These are phyloP conservation scores for Echiichthys vipera DNA, from an alignment of 2,797 vertebrate genomes.

Conservation along the genomic window DNA sequence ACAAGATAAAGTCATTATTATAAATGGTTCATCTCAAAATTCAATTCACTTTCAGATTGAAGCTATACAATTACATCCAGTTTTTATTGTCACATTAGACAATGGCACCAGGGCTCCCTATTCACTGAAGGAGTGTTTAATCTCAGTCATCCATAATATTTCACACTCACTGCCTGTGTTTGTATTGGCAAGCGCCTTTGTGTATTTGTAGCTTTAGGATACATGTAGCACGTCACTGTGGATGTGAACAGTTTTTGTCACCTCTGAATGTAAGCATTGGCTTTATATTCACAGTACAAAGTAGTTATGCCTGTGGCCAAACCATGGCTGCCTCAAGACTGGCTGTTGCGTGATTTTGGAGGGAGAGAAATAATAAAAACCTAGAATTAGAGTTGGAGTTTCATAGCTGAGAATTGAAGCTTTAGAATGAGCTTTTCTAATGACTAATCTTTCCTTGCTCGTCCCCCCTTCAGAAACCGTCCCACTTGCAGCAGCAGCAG, in stretches of 20 bases:
- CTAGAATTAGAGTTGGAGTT: background rate
- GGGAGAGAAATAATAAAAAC: slow-evolving; percentile 14
- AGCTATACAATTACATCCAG: background rate
- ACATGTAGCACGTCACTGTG: slow-evolving; percentile 12
- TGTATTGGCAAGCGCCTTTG: slow-evolving; percentile 40
- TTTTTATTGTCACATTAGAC: background rate
- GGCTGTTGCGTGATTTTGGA: slow-evolving; percentile 38
- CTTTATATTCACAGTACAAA: background rate
- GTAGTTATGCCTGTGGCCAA: slow-evolving; percentile 20
- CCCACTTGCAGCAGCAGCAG: background rate
- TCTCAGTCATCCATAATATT: slow-evolving; percentile 1
- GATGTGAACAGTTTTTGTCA: slow-evolving; percentile 9
- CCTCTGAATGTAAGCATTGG: slow-evolving; percentile 17
- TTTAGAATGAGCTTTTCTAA: too few species aligned
- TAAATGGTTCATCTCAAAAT: background rate
- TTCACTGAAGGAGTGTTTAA: background rate
- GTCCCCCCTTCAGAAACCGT: slow-evolving; percentile 25
- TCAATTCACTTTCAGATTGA: background rate
- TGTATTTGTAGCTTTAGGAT: slow-evolving; percentile 9
- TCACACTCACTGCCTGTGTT: slow-evolving; percentile 16
- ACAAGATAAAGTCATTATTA: background rate
- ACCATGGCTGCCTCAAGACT: slow-evolving; percentile 31
- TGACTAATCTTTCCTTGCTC: background rate
- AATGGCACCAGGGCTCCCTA: background rate
- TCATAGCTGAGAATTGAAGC: background rate